A percentile compares a stretch with the other conserved stretches of the same genome.
These are phyloP conservation scores for Philaenus spumarius DNA, from an alignment of 1,140 invertebrate species.

Conservation along the genomic window DNA sequence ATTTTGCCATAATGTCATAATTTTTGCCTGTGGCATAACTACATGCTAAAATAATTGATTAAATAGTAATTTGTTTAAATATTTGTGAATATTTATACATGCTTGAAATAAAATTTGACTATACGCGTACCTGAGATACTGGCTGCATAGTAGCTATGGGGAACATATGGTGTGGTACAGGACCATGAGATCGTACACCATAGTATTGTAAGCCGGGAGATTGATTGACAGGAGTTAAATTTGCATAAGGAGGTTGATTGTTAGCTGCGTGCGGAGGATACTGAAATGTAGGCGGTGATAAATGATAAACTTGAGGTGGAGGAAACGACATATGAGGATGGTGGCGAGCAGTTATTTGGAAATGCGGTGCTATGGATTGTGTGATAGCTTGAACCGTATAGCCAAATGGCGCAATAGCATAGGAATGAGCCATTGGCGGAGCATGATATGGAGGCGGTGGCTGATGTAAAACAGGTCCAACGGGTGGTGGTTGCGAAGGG, in stretches of 20 bases:
- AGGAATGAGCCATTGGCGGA: slow-evolving; percentile 48
- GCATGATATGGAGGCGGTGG: slow-evolving; percentile 43
- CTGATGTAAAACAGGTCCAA: slow-evolving; percentile 41
- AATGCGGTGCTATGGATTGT: too few species aligned
- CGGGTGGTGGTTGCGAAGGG: slow-evolving; percentile 11
- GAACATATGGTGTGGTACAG: slow-evolving; percentile 25
- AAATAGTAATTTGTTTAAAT: background rate
- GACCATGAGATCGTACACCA: slow-evolving; percentile 8
- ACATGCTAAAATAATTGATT: background rate
- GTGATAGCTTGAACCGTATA: slow-evolving; percentile 42
- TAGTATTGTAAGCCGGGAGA: slow-evolving; percentile 22
- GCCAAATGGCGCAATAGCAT: slow-evolving; percentile 49
- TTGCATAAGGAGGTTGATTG: slow-evolving; percentile 18
- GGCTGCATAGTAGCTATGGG: slow-evolving; percentile 22
- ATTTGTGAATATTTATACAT: background rate
- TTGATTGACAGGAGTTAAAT: slow-evolving; percentile 13
- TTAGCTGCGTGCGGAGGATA: slow-evolving; percentile 25
- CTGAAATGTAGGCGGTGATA: slow-evolving; percentile 37
- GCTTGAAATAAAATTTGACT: background rate
- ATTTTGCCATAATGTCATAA: too few species aligned
- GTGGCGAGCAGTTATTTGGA: slow-evolving; percentile 5
- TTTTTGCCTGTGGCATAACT: background rate
- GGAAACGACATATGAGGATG: background rate
- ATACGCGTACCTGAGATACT: slow-evolving; percentile 17
- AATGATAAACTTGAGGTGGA: slow-evolving; percentile 39